Evolutionary conservation across 2,113 vertebrate species (phyloP).

Genomic region (Seriola dumerili): DNA sequence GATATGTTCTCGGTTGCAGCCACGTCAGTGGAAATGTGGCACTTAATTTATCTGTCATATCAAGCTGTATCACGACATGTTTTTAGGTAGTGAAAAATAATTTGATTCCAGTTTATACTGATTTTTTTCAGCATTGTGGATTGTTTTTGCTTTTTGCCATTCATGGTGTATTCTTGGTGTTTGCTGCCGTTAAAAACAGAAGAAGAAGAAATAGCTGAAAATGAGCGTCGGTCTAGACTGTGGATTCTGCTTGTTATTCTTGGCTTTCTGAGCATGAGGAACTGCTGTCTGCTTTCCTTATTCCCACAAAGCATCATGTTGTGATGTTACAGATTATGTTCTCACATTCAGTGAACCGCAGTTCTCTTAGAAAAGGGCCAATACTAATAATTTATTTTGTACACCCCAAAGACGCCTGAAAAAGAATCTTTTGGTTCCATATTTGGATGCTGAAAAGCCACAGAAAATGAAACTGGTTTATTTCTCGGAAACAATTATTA

Average conservation of each 20-base stretch:
- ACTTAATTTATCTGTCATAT: neutral
- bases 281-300: neutral
- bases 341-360: no score
- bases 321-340: neutral
- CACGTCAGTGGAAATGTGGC: neutral
- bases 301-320: neutral
- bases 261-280: neutral
- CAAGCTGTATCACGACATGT: neutral
- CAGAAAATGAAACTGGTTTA: no score
- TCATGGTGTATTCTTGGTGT: neutral
- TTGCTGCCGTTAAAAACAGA: neutral
- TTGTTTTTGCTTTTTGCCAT: neutral
- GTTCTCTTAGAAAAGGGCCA: neutral
- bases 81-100: neutral
- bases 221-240: neutral
- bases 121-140: neutral
- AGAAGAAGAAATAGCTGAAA: slow-evolving; percentile 10
- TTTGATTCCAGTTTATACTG: neutral
- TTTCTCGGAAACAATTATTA: no score
- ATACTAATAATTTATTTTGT: no score
- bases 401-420: no score
- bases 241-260: neutral
- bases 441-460: no score
- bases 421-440: no score
- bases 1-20: neutral